A percentile compares a stretch with the other conserved stretches of the same genome.
Conservation (phyloP, 2,797 vertebrate species). For the Galago senegalensis region DNA sequence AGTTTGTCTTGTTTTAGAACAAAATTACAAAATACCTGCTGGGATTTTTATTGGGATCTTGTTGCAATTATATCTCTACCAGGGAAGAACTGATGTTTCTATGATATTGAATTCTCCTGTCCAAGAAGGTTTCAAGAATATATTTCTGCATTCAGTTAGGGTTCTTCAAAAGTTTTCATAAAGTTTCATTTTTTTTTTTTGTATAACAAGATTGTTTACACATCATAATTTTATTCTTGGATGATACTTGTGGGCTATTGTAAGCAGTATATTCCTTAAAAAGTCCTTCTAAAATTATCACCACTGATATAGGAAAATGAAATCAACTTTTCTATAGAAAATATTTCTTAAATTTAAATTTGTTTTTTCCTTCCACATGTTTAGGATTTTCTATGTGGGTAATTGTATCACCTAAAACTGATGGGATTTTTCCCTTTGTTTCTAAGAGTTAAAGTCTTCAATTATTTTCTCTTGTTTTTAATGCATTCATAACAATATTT, state of each 20-base stretch:
- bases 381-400: background rate
- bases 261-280: background rate
- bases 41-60: conserved; percentile 31
- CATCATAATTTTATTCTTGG: conserved; percentile 24
- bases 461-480: conserved; percentile 24
- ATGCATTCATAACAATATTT: background rate
- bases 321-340: background rate
- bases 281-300: background rate
- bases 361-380: background rate
- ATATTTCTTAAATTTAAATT: background rate
- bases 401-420: background rate
- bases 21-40: conserved; percentile 12
- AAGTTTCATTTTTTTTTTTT: conserved; percentile 1
- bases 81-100: background rate
- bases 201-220: background rate
- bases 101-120: background rate
- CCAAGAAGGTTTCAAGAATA: background rate
- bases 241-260: background rate
- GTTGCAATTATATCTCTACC: background rate
- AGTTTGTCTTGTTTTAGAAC: background rate
- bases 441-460: conserved; percentile 1
- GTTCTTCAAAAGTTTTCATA: background rate
- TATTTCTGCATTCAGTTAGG: conserved; percentile 25
- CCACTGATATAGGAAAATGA: background rate
- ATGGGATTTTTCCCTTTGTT: background rate